These are phyloP conservation scores for Dasyornis broadbenti DNA, from an alignment of 2,113 vertebrate species.

Conservation along the genomic window DNA sequence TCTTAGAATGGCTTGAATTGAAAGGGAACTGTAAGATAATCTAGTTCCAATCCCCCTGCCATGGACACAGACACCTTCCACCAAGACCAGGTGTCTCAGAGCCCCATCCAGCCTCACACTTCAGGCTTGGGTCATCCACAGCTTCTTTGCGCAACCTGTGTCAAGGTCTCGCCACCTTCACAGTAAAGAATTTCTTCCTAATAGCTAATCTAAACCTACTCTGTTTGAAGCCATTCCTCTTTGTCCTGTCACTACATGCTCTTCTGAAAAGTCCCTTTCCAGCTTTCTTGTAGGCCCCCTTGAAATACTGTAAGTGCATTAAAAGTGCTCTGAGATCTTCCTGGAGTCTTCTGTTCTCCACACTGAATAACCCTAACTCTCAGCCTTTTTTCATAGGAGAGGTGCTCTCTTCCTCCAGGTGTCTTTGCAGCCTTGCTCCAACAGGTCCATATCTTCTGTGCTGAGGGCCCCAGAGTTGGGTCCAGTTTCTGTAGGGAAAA, in stretches of 20 bases:
- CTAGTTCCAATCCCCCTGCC: background rate
- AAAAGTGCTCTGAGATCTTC: background rate
- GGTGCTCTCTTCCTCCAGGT: background rate
- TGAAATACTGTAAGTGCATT: background rate
- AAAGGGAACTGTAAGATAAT: background rate
- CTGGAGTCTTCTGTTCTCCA: background rate
- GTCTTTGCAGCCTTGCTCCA: background rate
- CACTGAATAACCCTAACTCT: background rate
- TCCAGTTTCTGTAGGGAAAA: background rate
- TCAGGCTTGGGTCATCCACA: background rate
- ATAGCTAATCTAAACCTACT: background rate
- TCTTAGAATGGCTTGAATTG: background rate
- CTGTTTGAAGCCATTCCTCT: background rate
- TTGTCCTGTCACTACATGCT: background rate
- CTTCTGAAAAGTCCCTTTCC: background rate
- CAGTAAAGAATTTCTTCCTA: background rate
- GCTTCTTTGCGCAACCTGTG: background rate
- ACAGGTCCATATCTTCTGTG: background rate
- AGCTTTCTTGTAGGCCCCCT: background rate
- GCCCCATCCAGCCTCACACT: background rate
- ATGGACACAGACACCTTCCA: background rate
- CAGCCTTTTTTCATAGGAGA: background rate
- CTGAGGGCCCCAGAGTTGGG: background rate
- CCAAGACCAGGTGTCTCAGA: background rate
- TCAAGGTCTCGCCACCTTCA: background rate